These are phyloP conservation scores for Limonius californicus DNA, from an alignment of 1,140 invertebrate species.

Conservation along the genomic window DNA sequence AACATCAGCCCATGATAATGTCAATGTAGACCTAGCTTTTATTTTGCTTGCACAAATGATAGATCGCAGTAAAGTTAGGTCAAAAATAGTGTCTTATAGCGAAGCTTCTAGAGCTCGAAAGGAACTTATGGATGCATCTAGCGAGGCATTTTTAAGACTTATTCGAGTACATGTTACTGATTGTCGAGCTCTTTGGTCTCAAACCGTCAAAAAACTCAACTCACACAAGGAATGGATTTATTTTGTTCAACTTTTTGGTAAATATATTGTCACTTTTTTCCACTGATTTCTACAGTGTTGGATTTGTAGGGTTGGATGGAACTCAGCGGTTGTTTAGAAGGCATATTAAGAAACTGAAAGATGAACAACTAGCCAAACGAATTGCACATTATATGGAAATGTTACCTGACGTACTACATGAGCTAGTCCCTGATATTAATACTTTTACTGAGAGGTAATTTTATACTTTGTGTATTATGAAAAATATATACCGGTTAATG, in stretches of 20 bases:
- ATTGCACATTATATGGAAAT: constrained; percentile 78
- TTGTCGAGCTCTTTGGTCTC: constrained; percentile 82
- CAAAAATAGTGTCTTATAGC: constrained; percentile 72
- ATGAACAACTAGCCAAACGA: constrained; percentile 78
- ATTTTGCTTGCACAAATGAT: constrained; percentile 89
- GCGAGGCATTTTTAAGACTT: constrained; percentile 80
- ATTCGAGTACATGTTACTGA: constrained; percentile 80
- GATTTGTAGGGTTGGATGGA: constrained; percentile 58
- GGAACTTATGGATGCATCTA: constrained; percentile 83
- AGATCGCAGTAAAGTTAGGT: constrained; percentile 63
- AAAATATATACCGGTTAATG: no score
- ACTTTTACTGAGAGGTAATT: constrained; percentile 70
- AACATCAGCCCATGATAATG: constrained; percentile 94
- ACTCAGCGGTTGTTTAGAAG: constrained; percentile 76
- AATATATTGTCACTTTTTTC: constrained; percentile 7
- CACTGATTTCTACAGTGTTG: not conserved
- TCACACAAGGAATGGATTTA: constrained; percentile 86
- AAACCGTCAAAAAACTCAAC: constrained; percentile 79
- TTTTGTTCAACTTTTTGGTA: constrained; percentile 86
- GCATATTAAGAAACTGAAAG: constrained; percentile 81
- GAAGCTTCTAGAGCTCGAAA: constrained; percentile 84
- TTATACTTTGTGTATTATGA: constrained; percentile 18
- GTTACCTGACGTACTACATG: constrained; percentile 74
- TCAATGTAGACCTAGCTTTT: constrained; percentile 94
- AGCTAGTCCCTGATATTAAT: constrained; percentile 77